Base-by-base conservation (phyloP, 2,797 vertebrate genomes). In the Aeoliscus strigatus region DNA sequence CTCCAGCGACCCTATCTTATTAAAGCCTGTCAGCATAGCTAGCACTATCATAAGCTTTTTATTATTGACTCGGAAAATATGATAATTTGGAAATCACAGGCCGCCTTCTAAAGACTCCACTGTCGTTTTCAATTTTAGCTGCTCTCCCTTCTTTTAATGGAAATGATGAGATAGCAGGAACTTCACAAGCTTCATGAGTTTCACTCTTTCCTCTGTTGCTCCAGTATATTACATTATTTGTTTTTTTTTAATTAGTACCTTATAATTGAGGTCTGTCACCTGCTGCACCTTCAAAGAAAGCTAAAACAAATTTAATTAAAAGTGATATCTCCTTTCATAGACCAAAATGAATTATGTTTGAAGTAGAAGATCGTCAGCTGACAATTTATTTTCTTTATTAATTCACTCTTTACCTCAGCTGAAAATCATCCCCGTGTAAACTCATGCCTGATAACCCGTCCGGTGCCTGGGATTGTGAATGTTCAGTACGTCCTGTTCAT, bases 21-120 rank as follows among this genome's bases (percentile, higher is more conserved):
- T 88, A 89, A 88, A 87, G 74, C 70, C 81, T 83, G 86, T 81
- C 79, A 80, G 87, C 79, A 79, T 77, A 81, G 86, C 84, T 81
- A 82, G 77, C 83, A 80, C 82, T 86, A 86, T 90, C 86, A 88
- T 88, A 86, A 86, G 84, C 84, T 80, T 88, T 88, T 87, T 86
- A 87, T 88, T 89, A 88, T 88, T 85, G 84, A 89, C 85, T 88
- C 66, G 56, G 84, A 87, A 87, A 88, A 88, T 90, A 88, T 90
- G 86, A 88, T 90, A 86, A 89, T 89, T 87, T 82, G 77, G 75
- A 85, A 87, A 90, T 87, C 85, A 86, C 79, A 86, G 75, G 75
- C 84, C 54, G 74, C 79, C 85, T 87, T 85, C 82, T 80, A 86
- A 87, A 85, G 82, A 81, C 82, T 82, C 71, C 59, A 62, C 75